Base-by-base conservation (phyloP, 2,113 vertebrate genomes). In the Brachyhypopomus gauderio region DNA sequence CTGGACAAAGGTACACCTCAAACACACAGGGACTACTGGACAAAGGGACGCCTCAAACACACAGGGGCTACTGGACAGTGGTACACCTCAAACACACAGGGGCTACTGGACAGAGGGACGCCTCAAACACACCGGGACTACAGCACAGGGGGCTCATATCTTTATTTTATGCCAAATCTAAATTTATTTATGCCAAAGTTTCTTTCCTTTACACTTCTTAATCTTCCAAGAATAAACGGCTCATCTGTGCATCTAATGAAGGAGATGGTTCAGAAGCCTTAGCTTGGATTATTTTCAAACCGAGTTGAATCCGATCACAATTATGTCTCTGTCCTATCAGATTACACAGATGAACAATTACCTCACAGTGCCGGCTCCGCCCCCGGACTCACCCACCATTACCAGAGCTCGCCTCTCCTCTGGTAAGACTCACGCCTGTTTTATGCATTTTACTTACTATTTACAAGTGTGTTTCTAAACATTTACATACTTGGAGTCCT, bases 341-440 rank as follows among this genome's bases (percentile, higher is more conserved):
- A 88, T 94, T 19, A 86, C 91, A 66, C 73, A 95, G 93, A 95
- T 96, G 86, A 96, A 91, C 83, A 97, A 96, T 89, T 97, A 97
- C 92, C 92, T 99, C 91, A 97, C 97, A 0, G 97, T 99, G 77
- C 97, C 97, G 0, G 91, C 94, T 0, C 93, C 94, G 80, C 90
- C 92, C 56, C 87, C 95, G 0, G 97, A 97, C 72, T 98, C 97
- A 0, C 97, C 97, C 1, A 97, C 96, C 82, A 93, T 98, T 88
- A 90, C 93, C 3, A 92, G 97, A 88, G 94, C 96, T 76, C 93
- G 97, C 83, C 95, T 99, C 16, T 90, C 95, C 84, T 99, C 97
- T 93, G 97, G 97, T 98, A 88, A 90, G 90, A 8, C 11, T 22
- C 23, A 56, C 56, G 41, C 23, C 52, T 3, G 5, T 19, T 9